Percentiles rank a stretch among this genome's conserved stretches.
phyloP scores from a whole-genome alignment of 2,888 invertebrate genomes.

The Mantis religiosa region DNA sequence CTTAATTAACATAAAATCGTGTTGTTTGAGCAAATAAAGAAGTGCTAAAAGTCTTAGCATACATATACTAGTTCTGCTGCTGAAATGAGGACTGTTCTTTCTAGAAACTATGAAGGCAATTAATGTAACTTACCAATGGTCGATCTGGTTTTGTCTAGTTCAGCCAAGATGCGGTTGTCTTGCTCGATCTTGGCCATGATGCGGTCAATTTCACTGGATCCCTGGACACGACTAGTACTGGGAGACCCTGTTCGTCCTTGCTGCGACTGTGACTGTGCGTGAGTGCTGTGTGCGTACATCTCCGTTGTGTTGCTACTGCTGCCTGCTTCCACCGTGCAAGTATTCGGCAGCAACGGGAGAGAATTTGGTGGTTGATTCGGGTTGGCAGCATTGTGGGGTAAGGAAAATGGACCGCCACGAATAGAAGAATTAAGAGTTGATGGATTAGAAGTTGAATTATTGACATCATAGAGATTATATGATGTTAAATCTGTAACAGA shows the following conservation, averaged over 20 bases:
- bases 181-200: slow-evolving; percentile 95
- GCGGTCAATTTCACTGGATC: slow-evolving; percentile 73
- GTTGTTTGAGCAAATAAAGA: neutral
- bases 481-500: slow-evolving; percentile 25
- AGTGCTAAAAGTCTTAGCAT: too few relatives aligned
- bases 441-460: slow-evolving; percentile 17
- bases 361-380: slow-evolving; percentile 24
- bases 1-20: neutral
- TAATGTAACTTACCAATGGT: slow-evolving; percentile 47
- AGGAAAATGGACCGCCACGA: slow-evolving; percentile 19
- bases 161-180: slow-evolving; percentile 80
- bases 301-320: slow-evolving; percentile 39
- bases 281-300: slow-evolving; percentile 17
- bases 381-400: slow-evolving; percentile 6
- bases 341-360: slow-evolving; percentile 23
- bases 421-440: slow-evolving; percentile 16
- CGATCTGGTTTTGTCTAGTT: slow-evolving; percentile 78
- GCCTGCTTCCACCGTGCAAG: slow-evolving; percentile 33
- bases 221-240: slow-evolving; percentile 34
- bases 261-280: slow-evolving; percentile 11
- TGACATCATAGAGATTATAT: slow-evolving; percentile 7
- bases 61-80: too few relatives aligned
- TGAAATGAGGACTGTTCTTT: neutral
- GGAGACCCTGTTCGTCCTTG: slow-evolving; percentile 5
- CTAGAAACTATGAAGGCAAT: neutral